These are phyloP conservation scores for Pristionchus arcanus DNA, from an alignment of 2,888 invertebrate species.

Conservation along the genomic window DNA sequence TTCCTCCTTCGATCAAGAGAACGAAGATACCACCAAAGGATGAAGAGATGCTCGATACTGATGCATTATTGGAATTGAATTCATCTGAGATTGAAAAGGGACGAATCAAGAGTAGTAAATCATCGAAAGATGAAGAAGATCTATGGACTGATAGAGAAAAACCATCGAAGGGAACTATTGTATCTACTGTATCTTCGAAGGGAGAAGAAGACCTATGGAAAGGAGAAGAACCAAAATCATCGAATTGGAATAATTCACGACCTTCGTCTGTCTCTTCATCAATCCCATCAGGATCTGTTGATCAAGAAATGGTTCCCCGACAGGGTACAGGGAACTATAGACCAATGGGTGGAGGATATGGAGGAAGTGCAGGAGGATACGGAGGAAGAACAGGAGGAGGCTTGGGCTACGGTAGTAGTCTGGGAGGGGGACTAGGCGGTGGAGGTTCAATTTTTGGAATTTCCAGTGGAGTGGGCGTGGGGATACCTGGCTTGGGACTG, in stretches of 20 bases:
- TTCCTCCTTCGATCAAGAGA: conserved; percentile 11
- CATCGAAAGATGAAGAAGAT: conserved; percentile 48
- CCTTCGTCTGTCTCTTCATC: neutral
- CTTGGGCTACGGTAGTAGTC: neutral
- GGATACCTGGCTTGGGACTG: conserved; percentile 3
- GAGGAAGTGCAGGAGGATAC: neutral
- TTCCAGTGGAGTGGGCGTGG: neutral
- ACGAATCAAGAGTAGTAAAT: conserved; percentile 40
- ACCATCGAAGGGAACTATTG: neutral
- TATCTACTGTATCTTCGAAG: neutral
- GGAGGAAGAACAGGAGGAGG: neutral
- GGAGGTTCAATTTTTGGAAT: conserved; percentile 45
- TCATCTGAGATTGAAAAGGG: conserved; percentile 50
- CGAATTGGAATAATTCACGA: neutral
- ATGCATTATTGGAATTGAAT: conserved; percentile 2
- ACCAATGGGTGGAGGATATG: conserved; percentile 9
- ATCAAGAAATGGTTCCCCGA: neutral
- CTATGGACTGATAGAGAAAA: conserved; percentile 14
- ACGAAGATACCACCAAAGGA: neutral
- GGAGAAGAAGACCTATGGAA: conserved; percentile 35
- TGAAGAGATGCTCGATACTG: conserved; percentile 6
- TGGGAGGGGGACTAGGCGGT: conserved; percentile 2
- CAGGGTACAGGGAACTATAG: neutral
- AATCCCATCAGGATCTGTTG: neutral
- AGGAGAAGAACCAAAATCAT: conserved; percentile 12